Base-by-base conservation (phyloP, 2,797 vertebrate species). In the Sebastes ruberrimus region DNA sequence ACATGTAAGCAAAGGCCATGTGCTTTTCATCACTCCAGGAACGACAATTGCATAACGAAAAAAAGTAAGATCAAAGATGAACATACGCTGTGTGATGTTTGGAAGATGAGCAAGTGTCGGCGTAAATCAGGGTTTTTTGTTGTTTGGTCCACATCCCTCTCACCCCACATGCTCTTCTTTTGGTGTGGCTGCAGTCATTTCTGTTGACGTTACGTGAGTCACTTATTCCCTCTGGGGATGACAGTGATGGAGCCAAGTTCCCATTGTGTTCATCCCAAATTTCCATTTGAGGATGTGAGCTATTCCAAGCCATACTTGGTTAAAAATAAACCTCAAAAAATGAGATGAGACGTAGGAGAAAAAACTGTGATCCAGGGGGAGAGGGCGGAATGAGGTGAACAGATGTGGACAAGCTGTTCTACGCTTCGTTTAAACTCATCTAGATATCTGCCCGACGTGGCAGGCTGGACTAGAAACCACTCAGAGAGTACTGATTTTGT, bases 1-100 rank as follows among this genome's bases (percentile, higher is more conserved):
- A 93, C 86, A 90, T 89, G 85, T 94, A 92, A 94, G 89, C 91
- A 93, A 82, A 87, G 83, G 91, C 83, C 90, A 91, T 93, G 84
- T 94, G 92, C 86, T 89, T 88, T 88, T 76, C 75, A 67, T 93
- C 93, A 87, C 67, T 52, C 4, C 18, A 7, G 63, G 67, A 85
- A 87, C 0, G 57, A 81, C 83, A 82, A 63, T 53, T 70, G 46
- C 62, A 33, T 71, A 61, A 61, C 74, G 71, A 71, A 62, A 64
- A 65, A 83, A 81, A 49, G 65, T 6, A 25, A 18, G 30, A 86
- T 75, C 27, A 74, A 74, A 80, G 42, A 46, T 14, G 57, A 27
- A 38, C 23, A 65, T 32, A 23, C 9, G 22, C 46, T 7, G 5
- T 63, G 73, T 73, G 66, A 60, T 71, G 66, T 67, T 66, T 69